These are phyloP conservation scores for Melangyna quadrimaculata DNA, from an alignment of 2,888 invertebrate genomes.

Conservation along the genomic window DNA sequence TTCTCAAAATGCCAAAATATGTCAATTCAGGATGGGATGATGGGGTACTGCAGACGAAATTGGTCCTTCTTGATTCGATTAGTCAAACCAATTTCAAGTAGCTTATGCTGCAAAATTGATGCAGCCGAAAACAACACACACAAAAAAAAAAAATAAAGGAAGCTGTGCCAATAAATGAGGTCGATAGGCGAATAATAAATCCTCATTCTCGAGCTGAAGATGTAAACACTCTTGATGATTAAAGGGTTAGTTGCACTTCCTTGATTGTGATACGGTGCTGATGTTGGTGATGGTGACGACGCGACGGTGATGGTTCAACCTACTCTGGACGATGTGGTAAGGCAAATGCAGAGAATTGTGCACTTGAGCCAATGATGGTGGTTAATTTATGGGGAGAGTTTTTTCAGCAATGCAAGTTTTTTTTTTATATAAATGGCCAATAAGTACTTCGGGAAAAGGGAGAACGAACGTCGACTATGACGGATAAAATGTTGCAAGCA, in stretches of 20 bases:
- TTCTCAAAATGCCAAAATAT: neutral
- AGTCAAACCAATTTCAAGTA: slow-evolving; percentile 7
- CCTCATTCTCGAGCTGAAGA: slow-evolving; percentile 50
- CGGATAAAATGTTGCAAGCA: neutral
- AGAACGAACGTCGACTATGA: neutral
- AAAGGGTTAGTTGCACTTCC: slow-evolving; percentile 56
- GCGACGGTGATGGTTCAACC: neutral
- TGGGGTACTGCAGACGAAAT: neutral
- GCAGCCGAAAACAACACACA: neutral
- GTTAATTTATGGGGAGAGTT: slow-evolving; percentile 44
- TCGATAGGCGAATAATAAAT: slow-evolving; percentile 65
- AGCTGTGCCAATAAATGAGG: slow-evolving; percentile 43
- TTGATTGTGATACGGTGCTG: neutral
- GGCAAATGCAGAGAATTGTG: neutral
- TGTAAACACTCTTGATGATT: slow-evolving; percentile 62
- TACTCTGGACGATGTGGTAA: neutral
- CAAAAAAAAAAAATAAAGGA: neutral
- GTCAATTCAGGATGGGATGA: neutral
- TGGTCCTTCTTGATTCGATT: slow-evolving; percentile 5
- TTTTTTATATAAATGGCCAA: slow-evolving; percentile 28
- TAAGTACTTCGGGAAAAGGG: slow-evolving; percentile 9
- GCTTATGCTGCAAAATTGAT: slow-evolving; percentile 19
- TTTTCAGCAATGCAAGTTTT: neutral
- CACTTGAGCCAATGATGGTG: slow-evolving; percentile 21
- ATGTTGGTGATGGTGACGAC: neutral